These are phyloP conservation scores for Actinostola sp. DNA, from an alignment of 92 coral and sea anemone species.

Conservation along the genomic window DNA sequence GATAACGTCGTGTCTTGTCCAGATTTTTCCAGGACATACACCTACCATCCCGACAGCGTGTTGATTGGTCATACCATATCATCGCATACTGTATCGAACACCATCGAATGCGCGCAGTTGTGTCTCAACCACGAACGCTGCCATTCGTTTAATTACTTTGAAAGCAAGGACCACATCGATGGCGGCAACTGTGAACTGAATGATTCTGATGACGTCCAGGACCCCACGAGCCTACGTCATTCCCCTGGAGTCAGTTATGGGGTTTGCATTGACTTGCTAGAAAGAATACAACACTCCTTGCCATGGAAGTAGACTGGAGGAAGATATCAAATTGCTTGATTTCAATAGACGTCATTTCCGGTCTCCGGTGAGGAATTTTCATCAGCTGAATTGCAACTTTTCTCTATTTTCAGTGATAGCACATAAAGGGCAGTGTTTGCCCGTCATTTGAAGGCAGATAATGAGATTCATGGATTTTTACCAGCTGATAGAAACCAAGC, in stretches of 20 bases:
- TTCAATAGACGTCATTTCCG: too few relatives aligned
- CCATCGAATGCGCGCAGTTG: constrained; percentile 27
- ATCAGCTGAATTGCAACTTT: too few relatives aligned
- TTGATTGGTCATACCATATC: constrained; percentile 32
- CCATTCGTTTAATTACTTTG: constrained; percentile 39
- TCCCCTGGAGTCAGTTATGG: background rate
- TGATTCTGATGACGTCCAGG: constrained; percentile 8
- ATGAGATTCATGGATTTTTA: too few relatives aligned
- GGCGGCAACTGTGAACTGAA: constrained; percentile 53
- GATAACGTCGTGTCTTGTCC: too few relatives aligned
- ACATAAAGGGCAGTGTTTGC: too few relatives aligned
- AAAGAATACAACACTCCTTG: background rate
- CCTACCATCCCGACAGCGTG: background rate
- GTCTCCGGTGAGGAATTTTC: too few relatives aligned
- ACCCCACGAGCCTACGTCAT: background rate
- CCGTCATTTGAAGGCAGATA: too few relatives aligned
- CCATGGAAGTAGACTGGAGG: background rate
- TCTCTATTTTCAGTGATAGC: too few relatives aligned
- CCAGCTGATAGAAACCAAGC: too few relatives aligned
- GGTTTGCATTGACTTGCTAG: background rate
- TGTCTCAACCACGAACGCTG: constrained; percentile 37
- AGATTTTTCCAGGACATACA: constrained; percentile 39
- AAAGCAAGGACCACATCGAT: background rate
- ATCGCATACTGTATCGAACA: constrained; percentile 16
- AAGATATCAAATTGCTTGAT: too few relatives aligned